Conservation (phyloP, 2,113 vertebrate species). For the Callaeas wilsoni region DNA sequence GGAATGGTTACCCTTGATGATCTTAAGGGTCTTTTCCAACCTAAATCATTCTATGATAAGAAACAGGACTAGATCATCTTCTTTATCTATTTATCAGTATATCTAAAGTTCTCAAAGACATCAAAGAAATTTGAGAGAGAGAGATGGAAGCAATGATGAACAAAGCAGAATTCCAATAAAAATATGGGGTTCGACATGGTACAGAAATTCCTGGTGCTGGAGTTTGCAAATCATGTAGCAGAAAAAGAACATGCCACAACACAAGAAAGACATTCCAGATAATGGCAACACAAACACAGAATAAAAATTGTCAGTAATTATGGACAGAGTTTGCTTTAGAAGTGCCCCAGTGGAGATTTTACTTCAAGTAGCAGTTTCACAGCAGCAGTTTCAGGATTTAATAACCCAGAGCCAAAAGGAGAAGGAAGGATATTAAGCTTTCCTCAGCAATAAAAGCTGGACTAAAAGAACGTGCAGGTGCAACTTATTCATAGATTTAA, state of each 20-base stretch:
- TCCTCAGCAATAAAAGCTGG: not conserved
- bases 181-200: rapidly evolving
- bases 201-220: not conserved
- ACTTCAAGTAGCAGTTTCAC: not conserved
- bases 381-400: not conserved
- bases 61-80: not conserved
- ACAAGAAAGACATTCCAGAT: not conserved
- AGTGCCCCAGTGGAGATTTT: not conserved
- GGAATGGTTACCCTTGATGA: not conserved
- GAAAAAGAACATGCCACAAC: not conserved
- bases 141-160: not conserved
- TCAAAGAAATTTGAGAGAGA: not conserved
- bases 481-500: not conserved
- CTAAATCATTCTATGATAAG: not conserved
- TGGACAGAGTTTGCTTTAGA: not conserved
- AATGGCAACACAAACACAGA: not conserved
- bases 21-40: not conserved
- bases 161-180: not conserved
- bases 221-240: not conserved
- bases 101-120: not conserved
- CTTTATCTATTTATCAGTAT: not conserved
- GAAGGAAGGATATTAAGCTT: not conserved
- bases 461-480: not conserved
- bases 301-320: not conserved
- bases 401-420: not conserved